Conservation (phyloP, 2,113 vertebrate genomes). For the Tachycineta bicolor region DNA sequence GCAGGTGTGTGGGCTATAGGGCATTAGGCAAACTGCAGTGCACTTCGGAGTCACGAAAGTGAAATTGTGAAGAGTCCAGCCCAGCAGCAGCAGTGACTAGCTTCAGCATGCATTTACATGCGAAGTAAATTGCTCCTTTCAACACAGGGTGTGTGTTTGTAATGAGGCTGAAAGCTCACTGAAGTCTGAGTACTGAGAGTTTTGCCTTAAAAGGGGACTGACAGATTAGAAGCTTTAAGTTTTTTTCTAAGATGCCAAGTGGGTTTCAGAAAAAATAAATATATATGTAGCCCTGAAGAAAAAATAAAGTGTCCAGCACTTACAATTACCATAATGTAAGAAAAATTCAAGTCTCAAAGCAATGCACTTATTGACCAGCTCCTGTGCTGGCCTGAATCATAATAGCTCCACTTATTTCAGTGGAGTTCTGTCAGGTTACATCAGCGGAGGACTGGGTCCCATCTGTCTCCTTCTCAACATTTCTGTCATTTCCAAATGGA, state of each 20-base stretch:
- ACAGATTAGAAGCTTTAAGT: background rate
- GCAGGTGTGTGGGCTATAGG: accelerated
- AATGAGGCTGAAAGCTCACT: background rate
- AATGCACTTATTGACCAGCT: background rate
- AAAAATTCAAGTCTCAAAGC: background rate
- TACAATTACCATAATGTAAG: background rate
- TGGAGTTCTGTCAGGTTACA: background rate
- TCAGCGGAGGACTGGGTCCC: background rate
- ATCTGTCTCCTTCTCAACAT: background rate
- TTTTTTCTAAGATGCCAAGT: background rate
- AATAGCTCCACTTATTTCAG: background rate
- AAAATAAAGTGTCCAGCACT: background rate
- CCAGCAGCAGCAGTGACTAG: background rate
- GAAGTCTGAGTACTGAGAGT: background rate
- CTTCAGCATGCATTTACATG: background rate
- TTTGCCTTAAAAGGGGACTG: background rate
- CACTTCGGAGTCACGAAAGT: background rate
- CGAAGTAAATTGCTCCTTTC: background rate
- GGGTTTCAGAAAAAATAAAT: background rate
- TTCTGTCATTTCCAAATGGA: background rate
- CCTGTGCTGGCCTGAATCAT: background rate
- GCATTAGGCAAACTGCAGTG: background rate
- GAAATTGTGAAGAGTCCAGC: background rate
- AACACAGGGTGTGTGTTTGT: background rate
- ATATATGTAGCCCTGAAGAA: background rate